Conservation (phyloP, 2,113 vertebrate species). For the Microtus richardsoni region DNA sequence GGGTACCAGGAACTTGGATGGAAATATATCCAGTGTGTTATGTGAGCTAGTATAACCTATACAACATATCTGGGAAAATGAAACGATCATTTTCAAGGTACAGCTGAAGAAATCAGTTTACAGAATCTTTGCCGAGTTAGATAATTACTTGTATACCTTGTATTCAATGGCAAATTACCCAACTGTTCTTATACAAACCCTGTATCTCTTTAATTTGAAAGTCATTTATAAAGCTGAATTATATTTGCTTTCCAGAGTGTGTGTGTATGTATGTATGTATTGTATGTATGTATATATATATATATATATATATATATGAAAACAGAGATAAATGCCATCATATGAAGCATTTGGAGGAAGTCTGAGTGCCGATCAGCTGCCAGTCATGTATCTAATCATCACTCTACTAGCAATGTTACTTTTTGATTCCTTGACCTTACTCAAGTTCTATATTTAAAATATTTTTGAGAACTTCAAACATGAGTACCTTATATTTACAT, state of each 20-base stretch:
- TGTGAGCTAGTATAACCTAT: neutral
- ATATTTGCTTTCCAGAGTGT: neutral
- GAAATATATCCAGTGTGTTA: neutral
- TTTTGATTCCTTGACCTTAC: neutral
- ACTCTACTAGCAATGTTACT: neutral
- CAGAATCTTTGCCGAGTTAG: neutral
- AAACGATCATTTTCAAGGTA: neutral
- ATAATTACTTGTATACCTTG: neutral
- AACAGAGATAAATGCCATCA: constrained; percentile 6
- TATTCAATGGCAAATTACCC: neutral
- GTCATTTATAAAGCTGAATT: constrained; percentile 4
- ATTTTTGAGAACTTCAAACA: neutral
- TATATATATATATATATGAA: too few species aligned
- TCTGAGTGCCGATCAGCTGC: neutral
- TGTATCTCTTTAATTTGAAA: neutral
- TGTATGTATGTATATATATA: too few species aligned
- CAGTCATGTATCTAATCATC: neutral
- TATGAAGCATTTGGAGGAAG: neutral
- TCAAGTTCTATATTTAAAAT: neutral
- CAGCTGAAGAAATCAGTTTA: neutral
- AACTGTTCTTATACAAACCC: neutral
- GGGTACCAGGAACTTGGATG: neutral
- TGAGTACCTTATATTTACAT: neutral
- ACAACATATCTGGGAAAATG: neutral
- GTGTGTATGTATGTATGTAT: too few species aligned